phyloP scores from a whole-genome alignment of 2,113 vertebrate species.

The Ornithorhynchus anatinus region DNA sequence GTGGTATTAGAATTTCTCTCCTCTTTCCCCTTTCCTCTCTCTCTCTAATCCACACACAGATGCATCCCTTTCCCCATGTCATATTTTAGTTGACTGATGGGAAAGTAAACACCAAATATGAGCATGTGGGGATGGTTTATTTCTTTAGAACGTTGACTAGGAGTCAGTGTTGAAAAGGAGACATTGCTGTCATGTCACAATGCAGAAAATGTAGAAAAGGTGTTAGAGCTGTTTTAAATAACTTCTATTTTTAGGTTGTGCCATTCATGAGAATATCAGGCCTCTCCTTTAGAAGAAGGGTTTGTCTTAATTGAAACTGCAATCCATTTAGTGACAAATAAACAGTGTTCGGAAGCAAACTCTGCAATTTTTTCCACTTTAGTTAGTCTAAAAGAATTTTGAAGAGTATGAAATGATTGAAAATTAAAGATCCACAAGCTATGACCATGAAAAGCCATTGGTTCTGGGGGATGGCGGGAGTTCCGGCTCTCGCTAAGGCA shows the following conservation, averaged over 20 bases:
- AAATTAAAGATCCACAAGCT: constrained; percentile 42
- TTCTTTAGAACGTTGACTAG: constrained; percentile 67
- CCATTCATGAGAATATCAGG: constrained; percentile 48
- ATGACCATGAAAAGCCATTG: constrained; percentile 64
- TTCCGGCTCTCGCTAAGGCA: constrained; percentile 42
- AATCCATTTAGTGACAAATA: constrained; percentile 62
- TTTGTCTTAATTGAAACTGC: constrained; percentile 59
- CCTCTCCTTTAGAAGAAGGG: constrained; percentile 53
- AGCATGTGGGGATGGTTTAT: constrained; percentile 65
- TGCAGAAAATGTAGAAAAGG: constrained; percentile 61
- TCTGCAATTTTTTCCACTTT: constrained; percentile 61
- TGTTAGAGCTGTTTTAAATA: constrained; percentile 60
- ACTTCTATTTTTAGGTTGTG: constrained; percentile 61
- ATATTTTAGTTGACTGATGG: constrained; percentile 62
- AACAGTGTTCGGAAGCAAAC: constrained; percentile 62
- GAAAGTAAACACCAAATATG: constrained; percentile 69
- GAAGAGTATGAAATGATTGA: constrained; percentile 58
- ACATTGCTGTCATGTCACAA: constrained; percentile 64
- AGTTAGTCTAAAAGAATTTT: constrained; percentile 63
- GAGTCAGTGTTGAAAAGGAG: constrained; percentile 68
- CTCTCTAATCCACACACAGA: constrained; percentile 55
- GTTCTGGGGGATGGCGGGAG: constrained; percentile 23
- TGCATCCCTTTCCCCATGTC: constrained; percentile 54
- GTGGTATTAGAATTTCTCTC: constrained; percentile 45
- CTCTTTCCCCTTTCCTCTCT: constrained; percentile 50